phyloP scores from a whole-genome alignment of 1,140 invertebrate genomes.

The Bombyx mandarina region DNA sequence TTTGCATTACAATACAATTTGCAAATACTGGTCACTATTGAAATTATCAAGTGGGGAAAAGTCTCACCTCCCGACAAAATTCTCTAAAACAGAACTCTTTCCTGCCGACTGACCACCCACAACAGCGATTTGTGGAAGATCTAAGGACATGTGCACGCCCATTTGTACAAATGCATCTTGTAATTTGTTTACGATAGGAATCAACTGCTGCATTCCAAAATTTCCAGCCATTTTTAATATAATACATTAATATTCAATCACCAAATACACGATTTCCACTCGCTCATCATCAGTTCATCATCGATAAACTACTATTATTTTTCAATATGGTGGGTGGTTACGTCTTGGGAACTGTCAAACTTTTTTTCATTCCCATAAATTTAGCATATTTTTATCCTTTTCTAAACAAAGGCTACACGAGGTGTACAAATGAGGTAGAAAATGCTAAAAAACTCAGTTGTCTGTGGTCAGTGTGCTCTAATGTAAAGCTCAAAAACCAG shows the following conservation, averaged over 20 bases:
- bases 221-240: constrained; percentile 77
- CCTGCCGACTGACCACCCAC: constrained; percentile 98
- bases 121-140: constrained; percentile 98
- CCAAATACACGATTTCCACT: constrained; percentile 48
- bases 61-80: constrained; percentile 97
- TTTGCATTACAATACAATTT: too few relatives aligned
- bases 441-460: too few relatives aligned
- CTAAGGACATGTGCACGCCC: constrained; percentile 95
- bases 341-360: constrained; percentile 19
- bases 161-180: constrained; percentile 98
- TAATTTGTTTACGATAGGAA: constrained; percentile 97
- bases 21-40: too few relatives aligned
- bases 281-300: constrained; percentile 55
- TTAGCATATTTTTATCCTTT: neutral
- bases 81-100: constrained; percentile 98
- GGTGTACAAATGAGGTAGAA: neutral
- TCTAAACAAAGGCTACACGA: neutral
- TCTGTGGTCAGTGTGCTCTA: too few relatives aligned
- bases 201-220: constrained; percentile 95
- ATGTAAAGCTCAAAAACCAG: too few relatives aligned
- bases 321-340: constrained; percentile 66
- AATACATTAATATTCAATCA: constrained; percentile 54
- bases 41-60: neutral
- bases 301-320: constrained; percentile 62
- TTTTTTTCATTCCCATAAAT: too few relatives aligned